Evolutionary conservation across 2,113 vertebrate species (phyloP).

Genomic region (Rhinolophus ferrumequinum): DNA sequence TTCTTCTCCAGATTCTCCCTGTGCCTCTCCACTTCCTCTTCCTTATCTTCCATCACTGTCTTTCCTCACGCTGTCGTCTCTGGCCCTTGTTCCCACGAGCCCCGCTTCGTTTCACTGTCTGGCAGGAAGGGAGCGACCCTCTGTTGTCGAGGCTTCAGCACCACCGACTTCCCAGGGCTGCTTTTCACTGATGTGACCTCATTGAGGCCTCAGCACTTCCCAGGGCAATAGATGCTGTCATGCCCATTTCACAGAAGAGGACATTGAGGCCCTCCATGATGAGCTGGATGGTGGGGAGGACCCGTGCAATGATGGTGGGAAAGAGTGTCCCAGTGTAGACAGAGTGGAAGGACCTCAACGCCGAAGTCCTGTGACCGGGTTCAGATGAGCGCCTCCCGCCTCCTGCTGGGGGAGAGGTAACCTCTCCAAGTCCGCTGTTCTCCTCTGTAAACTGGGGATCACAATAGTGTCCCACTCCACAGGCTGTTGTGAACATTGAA

Average conservation of each 20-base stretch:
- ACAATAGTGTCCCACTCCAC: fast-evolving
- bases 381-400: not conserved
- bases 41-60: fast-evolving
- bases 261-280: not conserved
- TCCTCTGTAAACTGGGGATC: fast-evolving
- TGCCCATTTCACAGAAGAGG: not conserved
- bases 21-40: fast-evolving
- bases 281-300: no score
- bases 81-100: fast-evolving
- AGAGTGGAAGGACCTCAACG: fast-evolving
- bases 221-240: fast-evolving
- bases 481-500: fast-evolving
- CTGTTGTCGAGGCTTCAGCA: fast-evolving
- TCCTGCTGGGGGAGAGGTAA: fast-evolving
- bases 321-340: not conserved
- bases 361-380: fast-evolving
- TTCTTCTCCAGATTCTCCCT: fast-evolving
- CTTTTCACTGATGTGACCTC: not conserved
- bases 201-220: fast-evolving
- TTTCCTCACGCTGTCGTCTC: fast-evolving
- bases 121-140: not conserved
- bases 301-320: fast-evolving
- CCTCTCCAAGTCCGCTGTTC: not conserved
- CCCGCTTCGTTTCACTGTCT: fast-evolving
- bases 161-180: fast-evolving